phyloP scores from a whole-genome alignment of 1,140 invertebrate genomes.

The Lerema accius region DNA sequence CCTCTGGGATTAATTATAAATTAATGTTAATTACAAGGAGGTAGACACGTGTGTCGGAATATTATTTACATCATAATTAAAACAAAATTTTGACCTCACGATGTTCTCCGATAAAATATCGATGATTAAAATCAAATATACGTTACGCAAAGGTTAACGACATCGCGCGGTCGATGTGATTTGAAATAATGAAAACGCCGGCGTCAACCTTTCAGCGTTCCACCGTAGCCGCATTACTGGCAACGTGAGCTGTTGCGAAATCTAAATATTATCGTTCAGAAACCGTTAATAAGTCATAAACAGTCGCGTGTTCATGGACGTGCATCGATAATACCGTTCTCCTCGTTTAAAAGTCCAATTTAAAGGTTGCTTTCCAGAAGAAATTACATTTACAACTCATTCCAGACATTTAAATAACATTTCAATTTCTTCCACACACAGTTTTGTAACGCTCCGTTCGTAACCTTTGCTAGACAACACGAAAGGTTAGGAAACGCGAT shows the following conservation, averaged over 20 bases:
- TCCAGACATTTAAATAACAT: conserved; percentile 27
- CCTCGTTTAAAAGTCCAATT: conserved; percentile 11
- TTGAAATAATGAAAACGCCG: conserved; percentile 41
- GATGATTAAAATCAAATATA: conserved; percentile 28
- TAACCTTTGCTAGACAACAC: conserved; percentile 52
- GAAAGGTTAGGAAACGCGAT: conserved; percentile 62
- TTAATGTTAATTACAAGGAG: too few species aligned
- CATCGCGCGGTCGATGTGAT: conserved; percentile 39
- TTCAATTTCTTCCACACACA: conserved; percentile 36
- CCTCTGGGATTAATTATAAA: too few species aligned
- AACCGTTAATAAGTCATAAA: conserved; percentile 35
- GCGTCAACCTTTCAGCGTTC: conserved; percentile 34
- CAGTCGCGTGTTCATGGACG: conserved; percentile 41
- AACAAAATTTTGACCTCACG: too few species aligned
- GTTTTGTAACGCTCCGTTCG: conserved; percentile 61
- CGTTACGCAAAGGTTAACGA: conserved; percentile 58
- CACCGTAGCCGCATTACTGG: conserved; percentile 49
- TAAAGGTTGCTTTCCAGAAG: conserved; percentile 2
- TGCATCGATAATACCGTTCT: conserved; percentile 28
- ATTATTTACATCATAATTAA: neutral
- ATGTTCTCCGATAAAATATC: neutral
- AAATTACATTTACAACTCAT: conserved; percentile 12
- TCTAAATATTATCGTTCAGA: conserved; percentile 53
- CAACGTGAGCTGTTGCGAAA: conserved; percentile 67
- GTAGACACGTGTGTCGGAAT: too few species aligned